phyloP scores from a whole-genome alignment of 1,140 invertebrate species.

The Cotesia typhae region DNA sequence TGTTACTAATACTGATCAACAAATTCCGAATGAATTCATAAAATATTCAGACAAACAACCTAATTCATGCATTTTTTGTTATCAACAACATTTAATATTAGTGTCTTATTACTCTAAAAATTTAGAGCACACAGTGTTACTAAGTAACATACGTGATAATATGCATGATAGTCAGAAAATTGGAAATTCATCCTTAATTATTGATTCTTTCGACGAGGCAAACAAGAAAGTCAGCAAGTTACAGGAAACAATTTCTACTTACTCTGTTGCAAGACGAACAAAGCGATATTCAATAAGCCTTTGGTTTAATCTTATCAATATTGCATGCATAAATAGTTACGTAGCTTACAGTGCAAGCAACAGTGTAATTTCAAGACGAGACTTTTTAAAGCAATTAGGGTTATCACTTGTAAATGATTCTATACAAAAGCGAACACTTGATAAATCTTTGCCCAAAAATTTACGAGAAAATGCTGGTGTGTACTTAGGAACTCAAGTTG shows the following conservation, averaged over 20 bases:
- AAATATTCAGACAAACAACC: background rate
- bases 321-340: background rate
- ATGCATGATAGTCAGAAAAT: background rate
- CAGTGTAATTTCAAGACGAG: background rate
- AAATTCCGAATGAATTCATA: background rate
- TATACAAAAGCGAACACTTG: no score
- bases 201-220: background rate
- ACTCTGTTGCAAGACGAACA: background rate
- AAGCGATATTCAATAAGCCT: background rate
- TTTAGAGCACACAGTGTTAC: background rate
- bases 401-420: no score
- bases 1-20: background rate
- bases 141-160: background rate
- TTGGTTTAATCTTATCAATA: background rate
- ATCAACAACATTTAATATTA: background rate
- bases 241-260: background rate
- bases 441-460: no score
- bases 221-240: background rate
- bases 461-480: no score
- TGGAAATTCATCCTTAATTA: background rate
- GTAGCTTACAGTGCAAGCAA: background rate
- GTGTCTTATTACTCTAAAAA: background rate
- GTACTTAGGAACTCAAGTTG: no score
- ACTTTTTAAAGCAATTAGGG: no score
- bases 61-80: background rate